Percentiles rank a stretch among this genome's conserved stretches.
phyloP scores from a whole-genome alignment of 2,888 invertebrate species.

The Empis livida region DNA sequence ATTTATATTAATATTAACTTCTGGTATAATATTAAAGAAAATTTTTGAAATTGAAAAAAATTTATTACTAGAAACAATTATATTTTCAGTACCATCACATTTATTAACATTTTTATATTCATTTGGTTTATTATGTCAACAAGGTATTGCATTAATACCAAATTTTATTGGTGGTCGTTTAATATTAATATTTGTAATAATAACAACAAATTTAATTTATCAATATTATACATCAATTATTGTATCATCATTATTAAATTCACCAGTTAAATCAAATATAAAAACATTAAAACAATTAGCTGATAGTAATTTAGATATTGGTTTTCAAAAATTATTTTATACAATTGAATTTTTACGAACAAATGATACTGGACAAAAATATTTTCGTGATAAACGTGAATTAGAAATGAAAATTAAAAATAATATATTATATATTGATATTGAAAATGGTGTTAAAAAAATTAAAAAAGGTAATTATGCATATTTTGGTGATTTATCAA shows the following conservation, averaged over 20 bases:
- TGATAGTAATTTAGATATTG: constrained; percentile 41
- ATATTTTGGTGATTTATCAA: constrained; percentile 25
- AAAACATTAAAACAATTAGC: constrained; percentile 40
- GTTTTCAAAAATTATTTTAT: constrained; percentile 38
- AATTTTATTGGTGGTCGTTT: constrained; percentile 34
- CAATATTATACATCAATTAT: constrained; percentile 51
- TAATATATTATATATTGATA: not conserved
- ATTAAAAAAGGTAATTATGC: constrained; percentile 12
- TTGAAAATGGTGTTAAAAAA: not conserved
- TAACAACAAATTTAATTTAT: constrained; percentile 39
- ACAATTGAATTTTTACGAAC: constrained; percentile 17
- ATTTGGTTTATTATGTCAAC: constrained; percentile 38
- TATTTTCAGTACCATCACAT: constrained; percentile 25
- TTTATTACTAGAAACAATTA: constrained; percentile 13
- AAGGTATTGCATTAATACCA: constrained; percentile 37
- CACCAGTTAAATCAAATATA: constrained; percentile 40
- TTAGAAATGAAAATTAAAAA: not conserved
- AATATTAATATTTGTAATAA: constrained; percentile 22
- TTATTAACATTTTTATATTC: constrained; percentile 31
- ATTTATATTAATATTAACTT: constrained; percentile 26
- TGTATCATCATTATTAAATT: constrained; percentile 45
- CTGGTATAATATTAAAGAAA: constrained; percentile 27
- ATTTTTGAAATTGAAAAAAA: constrained; percentile 25
- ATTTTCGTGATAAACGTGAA: no score
- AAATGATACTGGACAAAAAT: constrained; percentile 6